Conservation (phyloP, 2,888 invertebrate species). For the Cyaniris semiargus region DNA sequence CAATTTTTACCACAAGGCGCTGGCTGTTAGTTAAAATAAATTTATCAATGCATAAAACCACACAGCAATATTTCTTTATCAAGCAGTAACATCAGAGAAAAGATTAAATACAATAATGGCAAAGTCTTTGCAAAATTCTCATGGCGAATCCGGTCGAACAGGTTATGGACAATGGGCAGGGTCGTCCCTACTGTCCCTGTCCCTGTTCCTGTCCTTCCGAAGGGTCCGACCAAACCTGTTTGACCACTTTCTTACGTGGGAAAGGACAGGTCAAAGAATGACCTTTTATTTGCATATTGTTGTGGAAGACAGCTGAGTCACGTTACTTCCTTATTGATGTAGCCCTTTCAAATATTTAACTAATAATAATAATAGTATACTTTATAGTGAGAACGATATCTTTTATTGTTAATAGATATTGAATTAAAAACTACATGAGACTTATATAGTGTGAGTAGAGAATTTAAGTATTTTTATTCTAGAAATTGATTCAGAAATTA, state of each 20-base stretch:
- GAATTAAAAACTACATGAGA: too few species aligned
- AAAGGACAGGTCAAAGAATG: constrained; percentile 63
- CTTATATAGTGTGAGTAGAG: too few species aligned
- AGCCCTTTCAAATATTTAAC: neutral
- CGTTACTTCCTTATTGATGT: neutral
- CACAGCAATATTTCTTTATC: too few species aligned
- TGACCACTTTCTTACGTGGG: constrained; percentile 67
- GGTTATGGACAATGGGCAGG: constrained; percentile 71
- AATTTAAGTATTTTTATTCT: too few species aligned
- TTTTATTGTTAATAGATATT: neutral
- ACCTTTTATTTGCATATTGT: constrained; percentile 68
- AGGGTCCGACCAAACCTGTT: constrained; percentile 71
- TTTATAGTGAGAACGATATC: neutral
- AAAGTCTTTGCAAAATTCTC: constrained; percentile 47
- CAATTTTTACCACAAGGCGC: neutral
- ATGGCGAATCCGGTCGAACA: constrained; percentile 63
- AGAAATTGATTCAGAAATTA: too few species aligned
- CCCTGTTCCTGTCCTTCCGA: constrained; percentile 41
- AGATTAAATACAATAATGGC: neutral
- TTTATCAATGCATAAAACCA: too few species aligned
- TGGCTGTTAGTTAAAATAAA: too few species aligned
- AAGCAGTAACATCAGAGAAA: neutral
- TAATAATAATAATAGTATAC: neutral
- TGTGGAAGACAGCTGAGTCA: neutral
- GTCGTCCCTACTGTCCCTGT: constrained; percentile 54